These are phyloP conservation scores for Drosophila emarginata DNA, from an alignment of 2,888 invertebrate genomes.

Conservation along the genomic window DNA sequence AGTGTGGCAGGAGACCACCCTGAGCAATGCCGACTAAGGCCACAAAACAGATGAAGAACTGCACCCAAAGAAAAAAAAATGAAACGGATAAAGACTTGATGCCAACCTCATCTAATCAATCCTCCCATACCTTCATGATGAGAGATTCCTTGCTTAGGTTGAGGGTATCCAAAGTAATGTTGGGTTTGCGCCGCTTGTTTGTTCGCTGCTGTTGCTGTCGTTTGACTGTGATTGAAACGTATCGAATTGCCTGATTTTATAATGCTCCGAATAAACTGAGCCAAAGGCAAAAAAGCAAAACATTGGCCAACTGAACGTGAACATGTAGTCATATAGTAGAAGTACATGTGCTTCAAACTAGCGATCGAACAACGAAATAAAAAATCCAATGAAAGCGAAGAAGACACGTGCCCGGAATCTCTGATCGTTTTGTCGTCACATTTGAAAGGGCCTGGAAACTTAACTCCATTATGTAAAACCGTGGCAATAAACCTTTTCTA, in stretches of 20 bases:
- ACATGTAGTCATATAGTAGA: constrained; percentile 14
- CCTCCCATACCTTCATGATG: constrained; percentile 79
- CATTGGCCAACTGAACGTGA: constrained; percentile 61
- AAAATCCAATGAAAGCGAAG: constrained; percentile 67
- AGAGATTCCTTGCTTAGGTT: constrained; percentile 79
- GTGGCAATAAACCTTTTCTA: constrained; percentile 64
- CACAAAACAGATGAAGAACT: constrained; percentile 79
- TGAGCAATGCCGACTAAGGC: constrained; percentile 74
- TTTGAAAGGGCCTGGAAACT: constrained; percentile 42
- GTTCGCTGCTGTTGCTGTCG: constrained; percentile 64
- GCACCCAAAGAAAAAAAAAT: neutral
- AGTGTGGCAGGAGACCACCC: constrained; percentile 78
- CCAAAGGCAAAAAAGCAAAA: neutral
- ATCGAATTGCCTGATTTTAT: constrained; percentile 73
- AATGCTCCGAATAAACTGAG: constrained; percentile 40
- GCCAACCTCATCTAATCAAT: neutral
- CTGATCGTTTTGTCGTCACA: constrained; percentile 53
- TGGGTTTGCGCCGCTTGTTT: constrained; percentile 56
- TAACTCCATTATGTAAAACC: constrained; percentile 64
- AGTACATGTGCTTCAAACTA: neutral
- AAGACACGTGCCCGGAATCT: constrained; percentile 61
- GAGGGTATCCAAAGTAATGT: constrained; percentile 66
- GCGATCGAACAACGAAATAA: neutral
- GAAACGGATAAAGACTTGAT: neutral
- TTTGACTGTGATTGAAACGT: constrained; percentile 72